Conservation (phyloP, 2,113 vertebrate genomes). For the Pelvicachromis taeniatus region DNA sequence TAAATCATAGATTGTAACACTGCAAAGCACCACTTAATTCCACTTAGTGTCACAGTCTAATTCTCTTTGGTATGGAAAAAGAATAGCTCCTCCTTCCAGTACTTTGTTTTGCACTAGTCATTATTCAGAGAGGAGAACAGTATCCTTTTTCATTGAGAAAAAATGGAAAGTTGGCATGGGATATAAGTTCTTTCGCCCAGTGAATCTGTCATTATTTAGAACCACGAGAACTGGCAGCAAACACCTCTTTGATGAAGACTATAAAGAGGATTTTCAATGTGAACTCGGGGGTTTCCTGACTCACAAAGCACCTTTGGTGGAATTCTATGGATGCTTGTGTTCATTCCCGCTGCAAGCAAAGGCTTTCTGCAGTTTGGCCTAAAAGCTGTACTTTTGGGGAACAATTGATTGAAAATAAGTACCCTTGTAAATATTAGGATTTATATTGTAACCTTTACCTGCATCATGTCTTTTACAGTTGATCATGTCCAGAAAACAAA, state of each 20-base stretch:
- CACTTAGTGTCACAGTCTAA: background rate
- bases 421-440: background rate
- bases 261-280: constrained; percentile 9
- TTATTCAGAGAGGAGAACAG: background rate
- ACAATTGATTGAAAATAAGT: background rate
- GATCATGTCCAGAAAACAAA: background rate
- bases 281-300: constrained; percentile 11
- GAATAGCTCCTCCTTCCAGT: background rate
- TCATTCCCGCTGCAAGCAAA: background rate
- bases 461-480: background rate
- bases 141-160: background rate
- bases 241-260: background rate
- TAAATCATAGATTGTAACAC: background rate
- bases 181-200: background rate
- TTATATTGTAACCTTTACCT: background rate
- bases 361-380: background rate
- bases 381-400: background rate
- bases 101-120: background rate
- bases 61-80: background rate
- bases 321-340: background rate
- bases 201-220: background rate
- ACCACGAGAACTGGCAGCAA: constrained; percentile 10
- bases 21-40: constrained; percentile 2
- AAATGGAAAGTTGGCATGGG: constrained; percentile 13
- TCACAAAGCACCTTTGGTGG: constrained; percentile 1